Evolutionary conservation across 1,140 invertebrate genomes (phyloP).

Genomic region (Bemisia tabaci): DNA sequence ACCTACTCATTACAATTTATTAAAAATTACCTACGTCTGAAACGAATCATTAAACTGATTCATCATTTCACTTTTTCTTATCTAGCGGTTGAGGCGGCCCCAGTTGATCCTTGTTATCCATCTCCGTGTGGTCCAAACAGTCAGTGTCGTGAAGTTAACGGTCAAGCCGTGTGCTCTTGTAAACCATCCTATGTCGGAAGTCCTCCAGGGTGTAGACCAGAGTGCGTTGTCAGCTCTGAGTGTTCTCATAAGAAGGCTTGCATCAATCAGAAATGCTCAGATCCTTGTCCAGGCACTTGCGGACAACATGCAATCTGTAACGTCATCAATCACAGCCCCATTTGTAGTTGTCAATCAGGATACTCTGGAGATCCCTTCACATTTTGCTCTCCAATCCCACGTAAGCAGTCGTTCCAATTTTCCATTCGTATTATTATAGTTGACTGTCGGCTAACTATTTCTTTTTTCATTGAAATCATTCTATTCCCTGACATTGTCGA

Average conservation of each 20-base stretch:
- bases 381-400: conserved; percentile 10
- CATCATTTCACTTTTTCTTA: too few relatives aligned
- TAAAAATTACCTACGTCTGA: too few relatives aligned
- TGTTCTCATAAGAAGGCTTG: conserved; percentile 36
- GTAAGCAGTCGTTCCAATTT: conserved; percentile 28
- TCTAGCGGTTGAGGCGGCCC: conserved; percentile 35
- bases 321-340: conserved; percentile 38
- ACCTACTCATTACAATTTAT: too few relatives aligned
- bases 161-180: conserved; percentile 37
- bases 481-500: too few relatives aligned
- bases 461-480: too few relatives aligned
- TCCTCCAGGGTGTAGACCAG: conserved; percentile 34
- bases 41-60: too few relatives aligned
- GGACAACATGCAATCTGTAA: conserved; percentile 40
- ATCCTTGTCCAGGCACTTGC: conserved; percentile 39
- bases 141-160: too few relatives aligned
- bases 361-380: conserved; percentile 38
- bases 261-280: conserved; percentile 34
- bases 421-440: too few relatives aligned
- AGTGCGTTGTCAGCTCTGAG: conserved; percentile 35
- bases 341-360: conserved; percentile 37
- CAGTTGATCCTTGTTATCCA: too few relatives aligned
- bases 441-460: too few relatives aligned
- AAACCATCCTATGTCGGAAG: conserved; percentile 33
- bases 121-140: too few relatives aligned